These are phyloP conservation scores for Haemorhous mexicanus DNA, from an alignment of 2,113 vertebrate species.

Conservation along the genomic window DNA sequence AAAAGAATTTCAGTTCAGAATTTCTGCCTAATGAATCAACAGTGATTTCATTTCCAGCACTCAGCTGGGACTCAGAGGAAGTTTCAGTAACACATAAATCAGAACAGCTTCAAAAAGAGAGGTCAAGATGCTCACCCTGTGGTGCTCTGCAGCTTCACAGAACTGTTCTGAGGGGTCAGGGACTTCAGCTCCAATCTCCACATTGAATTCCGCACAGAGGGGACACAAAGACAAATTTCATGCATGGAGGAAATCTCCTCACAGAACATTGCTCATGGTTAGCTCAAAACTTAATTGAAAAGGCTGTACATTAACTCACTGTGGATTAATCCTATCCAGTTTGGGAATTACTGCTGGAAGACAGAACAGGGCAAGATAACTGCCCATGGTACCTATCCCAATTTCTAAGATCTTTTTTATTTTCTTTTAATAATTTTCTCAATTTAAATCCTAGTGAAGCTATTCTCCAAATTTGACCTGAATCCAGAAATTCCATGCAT, in stretches of 20 bases:
- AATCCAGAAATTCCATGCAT: not conserved
- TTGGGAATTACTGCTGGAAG: not conserved
- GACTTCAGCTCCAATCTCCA: not conserved
- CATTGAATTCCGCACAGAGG: not conserved
- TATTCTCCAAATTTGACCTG: not conserved
- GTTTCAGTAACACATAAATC: not conserved
- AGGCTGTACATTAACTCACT: not conserved
- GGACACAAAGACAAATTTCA: not conserved
- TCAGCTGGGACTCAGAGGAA: not conserved
- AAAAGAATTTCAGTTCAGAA: not conserved
- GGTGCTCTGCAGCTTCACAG: not conserved
- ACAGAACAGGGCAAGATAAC: not conserved
- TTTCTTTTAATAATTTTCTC: not conserved
- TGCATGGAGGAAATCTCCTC: not conserved
- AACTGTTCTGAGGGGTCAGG: not conserved
- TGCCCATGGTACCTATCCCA: not conserved
- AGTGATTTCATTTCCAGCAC: not conserved
- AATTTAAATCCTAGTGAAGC: not conserved
- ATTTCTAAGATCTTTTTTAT: not conserved
- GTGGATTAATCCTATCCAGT: not conserved
- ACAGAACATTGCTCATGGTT: not conserved
- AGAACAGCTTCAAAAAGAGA: conserved; percentile 2
- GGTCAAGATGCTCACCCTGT: not conserved
- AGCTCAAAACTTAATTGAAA: conserved; percentile 8
- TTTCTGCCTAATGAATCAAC: not conserved